Conservation (phyloP, 2,797 vertebrate genomes). For the Chelonia mydas region DNA sequence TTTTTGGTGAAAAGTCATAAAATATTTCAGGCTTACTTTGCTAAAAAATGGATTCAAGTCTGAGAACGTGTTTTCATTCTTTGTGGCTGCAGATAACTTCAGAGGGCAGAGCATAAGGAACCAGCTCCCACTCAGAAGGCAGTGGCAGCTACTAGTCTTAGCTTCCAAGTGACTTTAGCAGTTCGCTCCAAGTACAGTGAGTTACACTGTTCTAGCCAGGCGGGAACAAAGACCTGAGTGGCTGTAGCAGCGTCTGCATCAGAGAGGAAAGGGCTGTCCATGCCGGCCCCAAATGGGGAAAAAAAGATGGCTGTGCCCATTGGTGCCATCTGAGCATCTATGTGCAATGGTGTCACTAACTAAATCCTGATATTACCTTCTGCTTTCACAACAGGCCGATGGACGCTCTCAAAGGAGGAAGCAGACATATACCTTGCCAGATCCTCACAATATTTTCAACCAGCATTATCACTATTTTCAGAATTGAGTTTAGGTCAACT, state of each 20-base stretch:
- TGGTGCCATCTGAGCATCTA: background rate
- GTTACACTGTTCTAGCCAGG: background rate
- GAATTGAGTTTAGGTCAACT: background rate
- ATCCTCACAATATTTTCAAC: background rate
- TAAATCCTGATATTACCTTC: background rate
- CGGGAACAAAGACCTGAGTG: background rate
- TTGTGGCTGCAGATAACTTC: background rate
- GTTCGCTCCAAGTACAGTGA: background rate
- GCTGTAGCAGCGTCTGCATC: background rate
- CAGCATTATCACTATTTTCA: background rate
- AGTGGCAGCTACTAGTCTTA: background rate
- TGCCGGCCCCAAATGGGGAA: background rate
- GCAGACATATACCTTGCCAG: background rate
- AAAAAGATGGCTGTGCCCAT: background rate
- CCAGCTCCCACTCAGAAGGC: background rate
- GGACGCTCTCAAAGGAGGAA: background rate
- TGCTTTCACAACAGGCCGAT: background rate
- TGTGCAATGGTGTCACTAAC: background rate
- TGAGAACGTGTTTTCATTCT: background rate
- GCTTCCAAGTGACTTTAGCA: background rate
- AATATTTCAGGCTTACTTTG: background rate
- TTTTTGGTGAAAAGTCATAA: background rate
- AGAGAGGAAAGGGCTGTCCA: background rate
- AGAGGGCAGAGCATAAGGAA: background rate
- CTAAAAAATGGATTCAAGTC: background rate